Base-by-base conservation (phyloP, 2,113 vertebrate species). In the Dunckerocampus dactyliophorus region DNA sequence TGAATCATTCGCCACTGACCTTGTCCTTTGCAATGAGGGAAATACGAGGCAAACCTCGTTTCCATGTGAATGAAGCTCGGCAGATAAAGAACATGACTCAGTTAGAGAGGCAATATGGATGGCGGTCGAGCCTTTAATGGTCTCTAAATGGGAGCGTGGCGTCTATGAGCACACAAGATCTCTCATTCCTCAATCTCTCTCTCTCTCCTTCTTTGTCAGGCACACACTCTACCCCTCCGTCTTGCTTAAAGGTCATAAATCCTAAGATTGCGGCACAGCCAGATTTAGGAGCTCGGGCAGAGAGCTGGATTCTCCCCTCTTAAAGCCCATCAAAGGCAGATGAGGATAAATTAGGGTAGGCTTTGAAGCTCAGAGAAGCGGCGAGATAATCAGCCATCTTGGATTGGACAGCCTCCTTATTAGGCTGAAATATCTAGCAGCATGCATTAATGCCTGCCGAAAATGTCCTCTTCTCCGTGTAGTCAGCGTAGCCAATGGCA, bases 271-370 rank as follows among this genome's bases (percentile, higher is more conserved):
- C 62, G 60, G 65, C 77, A 71, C 69, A 65, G 71, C 71, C 55
- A 47, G 81, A 78, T 63, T 65, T 59, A 62, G 55, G 52, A 53
- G 72, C 59, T 24, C 20, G 66, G 48, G 75, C 58, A 47, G 55
- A 37, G 77, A 67, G 69, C 62, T 62, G 50, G 72, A 62, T 63
- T 73, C 82, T 78, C 73, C 69, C 45, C 68, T 81, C 74, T 72
- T 67, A 86, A 83, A 87, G 67, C 77, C 69, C 83, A 85, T 87
- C 85, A 86, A 80, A 85, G 82, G 61, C 67, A 79, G 84, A 82
- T 59, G 69, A 72, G 67, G 67, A 65, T 61, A 82, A 74, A 88
- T 85, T 66, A 76, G 71, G 75, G 73, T 64, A 68, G 46, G 10
- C 81, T 87, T 87, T 88, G 82, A 86, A 85, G 85, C 75, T 72